Conservation (phyloP, 2,797 vertebrate species). For the Micrastur ruficollis region DNA sequence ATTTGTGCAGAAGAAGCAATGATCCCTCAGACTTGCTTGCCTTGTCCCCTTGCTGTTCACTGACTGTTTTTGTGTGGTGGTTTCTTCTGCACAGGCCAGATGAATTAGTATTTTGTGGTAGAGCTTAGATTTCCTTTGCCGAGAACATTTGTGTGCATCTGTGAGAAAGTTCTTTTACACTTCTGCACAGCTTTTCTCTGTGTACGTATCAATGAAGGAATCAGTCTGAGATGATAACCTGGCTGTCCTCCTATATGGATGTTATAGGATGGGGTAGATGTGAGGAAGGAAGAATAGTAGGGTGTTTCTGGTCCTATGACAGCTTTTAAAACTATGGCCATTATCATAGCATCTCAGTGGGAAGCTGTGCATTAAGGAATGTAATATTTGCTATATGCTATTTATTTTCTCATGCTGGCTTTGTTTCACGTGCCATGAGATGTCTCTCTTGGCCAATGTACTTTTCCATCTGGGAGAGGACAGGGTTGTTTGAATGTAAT, state of each 20-base stretch:
- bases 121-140: neutral
- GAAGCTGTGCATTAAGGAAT: neutral
- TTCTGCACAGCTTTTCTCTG: neutral
- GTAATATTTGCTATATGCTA: neutral
- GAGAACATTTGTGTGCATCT: neutral
- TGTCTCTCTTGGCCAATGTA: neutral
- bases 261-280: neutral
- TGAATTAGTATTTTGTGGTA: neutral
- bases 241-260: neutral
- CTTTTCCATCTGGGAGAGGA: neutral
- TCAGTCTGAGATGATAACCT: neutral
- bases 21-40: neutral
- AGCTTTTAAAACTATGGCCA: neutral
- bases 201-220: neutral
- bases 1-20: neutral
- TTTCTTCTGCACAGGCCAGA: neutral
- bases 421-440: neutral
- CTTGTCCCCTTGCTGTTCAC: neutral
- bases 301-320: neutral
- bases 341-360: neutral
- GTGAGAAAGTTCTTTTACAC: neutral
- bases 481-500: neutral
- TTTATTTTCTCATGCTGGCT: neutral
- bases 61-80: neutral
- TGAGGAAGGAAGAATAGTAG: neutral